Evolutionary conservation across 2,113 vertebrate genomes (phyloP).

Genomic region (Meriones unguiculatus): DNA sequence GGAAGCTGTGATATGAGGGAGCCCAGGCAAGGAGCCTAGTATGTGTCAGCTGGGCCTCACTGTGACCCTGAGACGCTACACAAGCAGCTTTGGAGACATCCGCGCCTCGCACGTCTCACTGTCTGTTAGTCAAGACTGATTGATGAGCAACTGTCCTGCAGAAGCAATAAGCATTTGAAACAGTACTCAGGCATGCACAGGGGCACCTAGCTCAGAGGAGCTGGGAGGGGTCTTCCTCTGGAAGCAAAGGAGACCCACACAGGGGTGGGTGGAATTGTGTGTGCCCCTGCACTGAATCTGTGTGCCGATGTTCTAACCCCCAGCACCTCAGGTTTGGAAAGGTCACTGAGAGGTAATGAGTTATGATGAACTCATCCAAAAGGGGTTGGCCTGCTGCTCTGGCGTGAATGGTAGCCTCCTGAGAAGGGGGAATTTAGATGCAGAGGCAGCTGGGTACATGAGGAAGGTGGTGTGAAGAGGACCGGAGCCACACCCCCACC

Average conservation of each 20-base stretch:
- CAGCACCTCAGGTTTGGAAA: background rate
- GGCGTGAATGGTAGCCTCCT: background rate
- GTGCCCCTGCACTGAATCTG: background rate
- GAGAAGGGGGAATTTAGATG: background rate
- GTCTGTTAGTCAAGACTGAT: background rate
- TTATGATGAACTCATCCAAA: background rate
- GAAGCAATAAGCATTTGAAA: background rate
- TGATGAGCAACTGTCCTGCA: too few species aligned
- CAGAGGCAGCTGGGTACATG: background rate
- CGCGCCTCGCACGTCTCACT: background rate
- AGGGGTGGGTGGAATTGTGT: background rate
- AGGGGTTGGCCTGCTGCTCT: background rate
- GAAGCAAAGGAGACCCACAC: background rate
- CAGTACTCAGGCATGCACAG: background rate
- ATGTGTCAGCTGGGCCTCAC: background rate
- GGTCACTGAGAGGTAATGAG: background rate
- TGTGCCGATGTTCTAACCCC: background rate
- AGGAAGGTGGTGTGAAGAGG: background rate
- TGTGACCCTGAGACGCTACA: background rate
- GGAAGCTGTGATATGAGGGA: background rate
- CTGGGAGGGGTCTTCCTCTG: background rate
- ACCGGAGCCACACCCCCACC: background rate
- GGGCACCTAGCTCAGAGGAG: background rate
- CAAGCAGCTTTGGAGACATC: slow-evolving; percentile 19
- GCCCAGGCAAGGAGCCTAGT: background rate